These are phyloP conservation scores for Drosophila paramelanica DNA, from an alignment of 2,888 invertebrate genomes.

Conservation along the genomic window DNA sequence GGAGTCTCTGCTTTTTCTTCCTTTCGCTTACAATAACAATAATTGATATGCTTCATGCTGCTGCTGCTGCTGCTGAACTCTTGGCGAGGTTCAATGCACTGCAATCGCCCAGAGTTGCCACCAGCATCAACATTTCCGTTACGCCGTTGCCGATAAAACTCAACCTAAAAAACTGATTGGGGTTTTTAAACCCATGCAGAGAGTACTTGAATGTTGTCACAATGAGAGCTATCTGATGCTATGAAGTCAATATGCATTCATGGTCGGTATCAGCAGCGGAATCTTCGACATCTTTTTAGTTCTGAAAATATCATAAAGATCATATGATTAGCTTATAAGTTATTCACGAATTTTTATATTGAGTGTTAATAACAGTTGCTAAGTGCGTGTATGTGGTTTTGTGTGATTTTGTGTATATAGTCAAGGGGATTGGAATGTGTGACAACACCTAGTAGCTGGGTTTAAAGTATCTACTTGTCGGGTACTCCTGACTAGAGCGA, in stretches of 20 bases:
- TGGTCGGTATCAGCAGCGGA: too few species aligned
- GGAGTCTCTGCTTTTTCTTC: conserved; percentile 36
- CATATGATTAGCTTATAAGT: too few species aligned
- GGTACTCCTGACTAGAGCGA: neutral
- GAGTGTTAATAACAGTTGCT: too few species aligned
- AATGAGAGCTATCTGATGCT: too few species aligned
- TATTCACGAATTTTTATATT: too few species aligned
- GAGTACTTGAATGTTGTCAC: too few species aligned
- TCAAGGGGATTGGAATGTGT: too few species aligned
- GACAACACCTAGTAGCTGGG: neutral
- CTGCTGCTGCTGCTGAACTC: conserved; percentile 39
- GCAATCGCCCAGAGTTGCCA: conserved; percentile 34
- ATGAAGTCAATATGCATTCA: too few species aligned
- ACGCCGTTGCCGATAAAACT: conserved; percentile 49
- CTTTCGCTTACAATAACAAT: conserved; percentile 55
- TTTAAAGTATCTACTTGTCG: neutral
- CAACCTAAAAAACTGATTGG: conserved; percentile 14
- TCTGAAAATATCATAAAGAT: too few species aligned
- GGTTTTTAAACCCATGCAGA: neutral
- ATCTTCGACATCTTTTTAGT: too few species aligned
- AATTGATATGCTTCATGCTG: conserved; percentile 63
- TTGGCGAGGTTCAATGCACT: conserved; percentile 55
- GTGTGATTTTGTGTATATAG: too few species aligned
- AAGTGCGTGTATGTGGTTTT: too few species aligned
- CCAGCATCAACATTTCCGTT: conserved; percentile 54